Evolutionary conservation across 1,140 invertebrate genomes (phyloP), one percentile per base, ranked within the genome.

Genomic region (Ceratoteleas bidentatus): DNA sequence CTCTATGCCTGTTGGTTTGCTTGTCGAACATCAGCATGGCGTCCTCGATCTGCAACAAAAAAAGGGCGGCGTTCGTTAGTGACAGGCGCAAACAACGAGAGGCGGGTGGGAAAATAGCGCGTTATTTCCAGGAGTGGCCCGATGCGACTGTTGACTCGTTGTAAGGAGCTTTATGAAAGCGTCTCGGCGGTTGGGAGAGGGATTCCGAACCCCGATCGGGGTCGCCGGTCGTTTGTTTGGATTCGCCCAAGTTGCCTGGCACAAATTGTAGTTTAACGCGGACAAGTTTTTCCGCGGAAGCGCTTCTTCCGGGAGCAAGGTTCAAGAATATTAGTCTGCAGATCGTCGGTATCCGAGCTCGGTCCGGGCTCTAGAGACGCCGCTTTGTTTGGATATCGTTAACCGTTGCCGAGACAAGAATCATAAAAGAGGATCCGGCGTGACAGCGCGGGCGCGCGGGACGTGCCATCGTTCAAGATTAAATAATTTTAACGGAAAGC

Each of bases 351-450:
- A 74, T 82, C 81, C n/a, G 54, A 78, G 74, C 83, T 83, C 74
- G 62, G 79, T 80, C 57, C 52, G 54, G 61, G 54, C 70, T 83
- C 64, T 79, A 65, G 75, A 78, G 64, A 68, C 45, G 43, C 49
- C 9, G 79, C 53, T 73, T 84, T 88, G 86, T 88, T 89, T 88
- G 87, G 85, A 88, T 86, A 89, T 87, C 87, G 87, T 88, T 89
- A 88, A 84, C 84, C 66, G 82, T 86, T 85, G 83, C 84, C 45
- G 74, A 83, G 80, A 81, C 70, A 62, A 84, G 77, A 78, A 83
- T 60, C 58, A 52, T 74, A 56, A 82, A 80, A 58, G 80, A 72
- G 68, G 57, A 76, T 65, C 56, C 53, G 62, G 6, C 45, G 8
- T 74, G 56, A 64, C 54, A 53, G 49, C 16, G 58, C 16, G 52